Evolutionary conservation across 2,888 invertebrate species (phyloP), one percentile per base, ranked within the genome.

Genomic region (Polylopha cassiicola): DNA sequence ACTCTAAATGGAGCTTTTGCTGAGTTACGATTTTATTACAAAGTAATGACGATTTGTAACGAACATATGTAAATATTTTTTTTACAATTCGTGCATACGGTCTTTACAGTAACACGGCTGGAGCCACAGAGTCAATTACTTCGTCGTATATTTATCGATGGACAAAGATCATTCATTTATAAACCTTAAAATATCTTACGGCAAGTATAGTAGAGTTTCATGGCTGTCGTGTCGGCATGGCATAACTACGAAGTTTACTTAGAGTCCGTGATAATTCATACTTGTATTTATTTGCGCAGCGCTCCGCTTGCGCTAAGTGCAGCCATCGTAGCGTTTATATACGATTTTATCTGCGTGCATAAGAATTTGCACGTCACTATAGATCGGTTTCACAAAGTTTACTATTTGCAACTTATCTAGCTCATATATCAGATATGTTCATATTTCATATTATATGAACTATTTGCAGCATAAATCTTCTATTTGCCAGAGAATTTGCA

Each of bases 171-270:
- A 18, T 7, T 18, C 26, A 28, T 15, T 26, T 32, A 32, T 15
- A 33, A 15, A 26, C 27, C 21, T 26, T 27, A 13, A 15, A 32
- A 33, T 36, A 16, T 20, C 36, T 24, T 20, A 18, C 18, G 31
- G 9, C 4, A 16, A 42, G 26, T 37, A 37, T 42, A 29, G 21
- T 38, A 34, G 18, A 28, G 14, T 37, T 34, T 29, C 24, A 18
- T 37, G 27, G 58, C 58, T 61, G 61, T 63, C 64, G 61, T 65
- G 64, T 60, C 47, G 59, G 50, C 58, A 55, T 48, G 55, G 47
- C 50, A 45, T 42, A 37, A 43, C 46, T 48, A 31, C 38, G 18
- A 8, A 38, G 42, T 36, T 26, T 28, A 29, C 34, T 30, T 39
- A 32, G 24, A 27, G 17, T 31, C 39, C 32, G 37, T 20, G 39